Evolutionary conservation across 2,113 vertebrate species (phyloP), one percentile per base, ranked within the genome.

Genomic region (Festucalex cinctus): DNA sequence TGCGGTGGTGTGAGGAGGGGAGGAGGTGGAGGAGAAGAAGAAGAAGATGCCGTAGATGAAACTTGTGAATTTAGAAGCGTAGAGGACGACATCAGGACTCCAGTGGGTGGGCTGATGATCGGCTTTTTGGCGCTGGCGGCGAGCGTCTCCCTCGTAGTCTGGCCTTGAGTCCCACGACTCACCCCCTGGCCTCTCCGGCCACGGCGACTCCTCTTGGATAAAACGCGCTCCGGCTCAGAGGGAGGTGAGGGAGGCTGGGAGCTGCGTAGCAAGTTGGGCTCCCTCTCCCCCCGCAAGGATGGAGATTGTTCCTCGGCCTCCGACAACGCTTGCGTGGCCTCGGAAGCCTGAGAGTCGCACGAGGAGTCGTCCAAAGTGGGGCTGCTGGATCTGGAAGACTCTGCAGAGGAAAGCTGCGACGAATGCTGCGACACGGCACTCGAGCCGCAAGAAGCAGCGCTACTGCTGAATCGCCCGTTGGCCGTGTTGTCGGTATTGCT

Each of bases 301-400:
- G 93, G 90, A 63, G 94, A 92, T 66, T 91, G 90, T 61, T 88
- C 89, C 43, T 89, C 89, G 12, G 84, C 75, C 78, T 97, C 97
- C 1, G 95, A 95, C 51, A 95, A 90, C 4, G 88, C 89, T 82
- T 94, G 95, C 16, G 94, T 92, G 87, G 93, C 96, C 88, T 99
- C 96, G 0, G 97, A 99, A 44, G 89, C 96, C 91, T 98, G 96
- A 24, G 97, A 98, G 78, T 99, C 96, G 0, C 95, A 95, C 9
- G 97, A 98, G 0, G 97, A 98, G 71, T 98, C 91, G 54, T 92
- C 97, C 48, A 98, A 91, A 3, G 94, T 99, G 59, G 96, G 96
- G 70, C 95, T 98, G 67, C 96, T 98, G 72, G 96, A 98, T 28
- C 97, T 93, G 6, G 96, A 98, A 58, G 96, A 98, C 86, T 98